Conservation (phyloP, 1,140 invertebrate genomes). For the Atopsyche davidsoni region DNA sequence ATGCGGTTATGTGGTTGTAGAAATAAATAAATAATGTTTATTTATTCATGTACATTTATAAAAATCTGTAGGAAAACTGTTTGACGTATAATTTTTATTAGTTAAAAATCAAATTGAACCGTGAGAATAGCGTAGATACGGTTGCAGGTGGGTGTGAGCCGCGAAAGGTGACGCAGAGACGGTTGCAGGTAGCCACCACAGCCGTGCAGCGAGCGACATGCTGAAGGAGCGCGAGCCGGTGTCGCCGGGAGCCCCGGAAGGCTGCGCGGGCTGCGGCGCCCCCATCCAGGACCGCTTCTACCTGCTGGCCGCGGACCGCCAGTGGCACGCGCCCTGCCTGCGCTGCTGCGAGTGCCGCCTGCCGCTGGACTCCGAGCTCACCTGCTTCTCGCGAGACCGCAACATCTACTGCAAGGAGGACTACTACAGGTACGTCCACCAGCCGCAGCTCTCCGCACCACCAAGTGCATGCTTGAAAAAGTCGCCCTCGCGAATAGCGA, state of each 20-base stretch:
- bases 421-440: slow-evolving; percentile 82
- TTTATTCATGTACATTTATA: no score
- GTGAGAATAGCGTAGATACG: no score
- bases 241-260: slow-evolving; percentile 37
- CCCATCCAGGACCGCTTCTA: slow-evolving; percentile 61
- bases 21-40: no score
- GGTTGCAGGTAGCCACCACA: background rate
- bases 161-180: background rate
- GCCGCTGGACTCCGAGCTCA: slow-evolving; percentile 76
- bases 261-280: slow-evolving; percentile 46
- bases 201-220: slow-evolving; percentile 32
- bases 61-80: no score
- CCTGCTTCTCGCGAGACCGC: slow-evolving; percentile 84
- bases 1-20: no score
- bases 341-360: slow-evolving; percentile 82
- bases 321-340: slow-evolving; percentile 84
- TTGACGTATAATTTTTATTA: no score
- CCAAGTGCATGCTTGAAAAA: no score
- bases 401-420: slow-evolving; percentile 94
- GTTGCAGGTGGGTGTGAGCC: slow-evolving; percentile 1
- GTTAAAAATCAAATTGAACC: no score
- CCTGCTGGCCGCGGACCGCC: slow-evolving; percentile 77
- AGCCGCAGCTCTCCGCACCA: no score
- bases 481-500: no score
- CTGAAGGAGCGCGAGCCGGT: slow-evolving; percentile 45